Evolutionary conservation across 2,888 invertebrate species (phyloP), one percentile per base, ranked within the genome.

Genomic region (Thymelicus sylvestris): DNA sequence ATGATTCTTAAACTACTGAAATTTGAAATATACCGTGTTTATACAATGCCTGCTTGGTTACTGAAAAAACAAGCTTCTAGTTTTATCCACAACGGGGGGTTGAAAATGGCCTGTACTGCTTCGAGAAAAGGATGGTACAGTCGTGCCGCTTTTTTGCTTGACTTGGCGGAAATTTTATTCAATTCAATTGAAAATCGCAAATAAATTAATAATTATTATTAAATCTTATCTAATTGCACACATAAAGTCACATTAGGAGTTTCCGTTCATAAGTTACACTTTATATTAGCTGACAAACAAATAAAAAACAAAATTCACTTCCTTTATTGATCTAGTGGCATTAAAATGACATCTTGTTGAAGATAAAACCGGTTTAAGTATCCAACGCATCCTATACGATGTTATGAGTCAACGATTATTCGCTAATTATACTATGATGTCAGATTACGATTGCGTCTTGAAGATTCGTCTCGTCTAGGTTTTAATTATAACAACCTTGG

Each of bases 301-400:
- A 59, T 64, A 38, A 70, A 65, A 50, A 41, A 41, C 48, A 60
- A 63, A 70, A 44, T 15, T n/a, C 48, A 50, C 44, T 70, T 70
- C 69, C 64, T 70, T 70, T 64, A 70, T 65, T 48, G 69, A n/a
- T 24, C 69, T 39, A 44, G 69, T 65, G 50, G 15, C 65, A 65
- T 65, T 65, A 64, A 48, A 69, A 57, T 50, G 59, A 24, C 57
- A 59, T 65, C 57, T 70, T 31, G 64, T 60, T 59, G 69, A 60
- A 62, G 68, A 55, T 64, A 50, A 38, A 70, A 64, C 69, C 69
- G 69, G 69, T 64, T 19, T 1, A 13, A 15, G 8, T 5, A 31
- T 38, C 47, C 13, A 57, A 48, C 12, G 15, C 13, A 48, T 38
- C 31, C 48, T 59, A 57, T 50, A 47, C 48, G 7, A 3, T 47